A percentile compares a stretch with the other conserved stretches of the same genome.
phyloP scores from a whole-genome alignment of 1,140 invertebrate genomes.

The Drosophila persimilis region DNA sequence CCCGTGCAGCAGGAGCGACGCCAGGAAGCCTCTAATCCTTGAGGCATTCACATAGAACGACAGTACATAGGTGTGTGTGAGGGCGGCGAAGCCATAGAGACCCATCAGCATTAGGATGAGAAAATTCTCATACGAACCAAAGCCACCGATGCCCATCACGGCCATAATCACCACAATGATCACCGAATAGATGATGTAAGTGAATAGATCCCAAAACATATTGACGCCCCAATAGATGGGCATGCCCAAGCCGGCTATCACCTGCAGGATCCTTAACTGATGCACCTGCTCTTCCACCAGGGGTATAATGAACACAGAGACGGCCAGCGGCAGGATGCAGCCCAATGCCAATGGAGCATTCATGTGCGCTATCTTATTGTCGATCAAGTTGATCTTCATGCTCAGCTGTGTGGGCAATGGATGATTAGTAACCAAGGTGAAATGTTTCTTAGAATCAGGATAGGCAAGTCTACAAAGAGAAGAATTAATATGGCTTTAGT shows the following conservation, averaged over 20 bases:
- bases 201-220: conserved; percentile 68
- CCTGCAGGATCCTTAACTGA: conserved; percentile 52
- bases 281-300: conserved; percentile 63
- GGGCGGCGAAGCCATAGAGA: conserved; percentile 53
- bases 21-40: conserved; percentile 52
- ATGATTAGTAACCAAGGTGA: conserved; percentile 41
- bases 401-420: conserved; percentile 53
- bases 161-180: conserved; percentile 62
- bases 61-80: conserved; percentile 66
- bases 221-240: conserved; percentile 59
- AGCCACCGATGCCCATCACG: conserved; percentile 48
- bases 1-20: conserved; percentile 63
- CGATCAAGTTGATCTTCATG: conserved; percentile 62
- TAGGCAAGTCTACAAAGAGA: conserved; percentile 36
- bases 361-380: conserved; percentile 70
- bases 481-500: no score
- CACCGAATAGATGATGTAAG: conserved; percentile 54
- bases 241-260: conserved; percentile 59
- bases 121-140: conserved; percentile 52
- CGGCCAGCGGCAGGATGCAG: conserved; percentile 57
- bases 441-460: conserved; percentile 4
- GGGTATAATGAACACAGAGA: conserved; percentile 65
- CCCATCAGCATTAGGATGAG: conserved; percentile 51
- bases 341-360: conserved; percentile 59
- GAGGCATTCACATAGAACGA: conserved; percentile 57